These are phyloP conservation scores for Myotis planiceps DNA, from an alignment of 2,797 vertebrate genomes.

Conservation along the genomic window DNA sequence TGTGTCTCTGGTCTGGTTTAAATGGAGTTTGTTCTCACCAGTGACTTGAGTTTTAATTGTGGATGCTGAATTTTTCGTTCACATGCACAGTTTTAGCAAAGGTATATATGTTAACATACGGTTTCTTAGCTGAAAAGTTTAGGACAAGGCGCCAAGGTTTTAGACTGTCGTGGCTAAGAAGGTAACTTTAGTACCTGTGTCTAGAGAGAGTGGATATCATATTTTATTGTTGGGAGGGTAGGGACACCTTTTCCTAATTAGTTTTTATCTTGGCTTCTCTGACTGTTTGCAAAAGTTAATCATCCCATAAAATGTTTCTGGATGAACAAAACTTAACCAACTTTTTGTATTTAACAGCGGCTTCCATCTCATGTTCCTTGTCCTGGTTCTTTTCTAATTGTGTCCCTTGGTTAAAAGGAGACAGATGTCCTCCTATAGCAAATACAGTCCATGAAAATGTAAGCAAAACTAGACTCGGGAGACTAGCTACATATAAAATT, in stretches of 20 bases:
- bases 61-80: neutral
- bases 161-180: neutral
- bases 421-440: neutral
- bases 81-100: neutral
- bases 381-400: neutral
- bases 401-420: neutral
- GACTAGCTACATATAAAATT: neutral
- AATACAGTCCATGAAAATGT: neutral
- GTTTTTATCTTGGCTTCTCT: neutral
- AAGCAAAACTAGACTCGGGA: neutral
- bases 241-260: neutral
- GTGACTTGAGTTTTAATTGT: neutral
- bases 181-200: neutral
- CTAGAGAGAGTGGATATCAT: neutral
- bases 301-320: neutral
- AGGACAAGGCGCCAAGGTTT: neutral
- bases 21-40: neutral
- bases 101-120: neutral
- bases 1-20: neutral
- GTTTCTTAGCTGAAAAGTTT: neutral
- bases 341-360: neutral
- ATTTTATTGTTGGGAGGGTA: neutral
- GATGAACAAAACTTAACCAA: neutral
- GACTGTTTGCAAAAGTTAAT: neutral
- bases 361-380: neutral